These are phyloP conservation scores for Orthosia gothica DNA, from an alignment of 2,888 invertebrate genomes.

Conservation along the genomic window DNA sequence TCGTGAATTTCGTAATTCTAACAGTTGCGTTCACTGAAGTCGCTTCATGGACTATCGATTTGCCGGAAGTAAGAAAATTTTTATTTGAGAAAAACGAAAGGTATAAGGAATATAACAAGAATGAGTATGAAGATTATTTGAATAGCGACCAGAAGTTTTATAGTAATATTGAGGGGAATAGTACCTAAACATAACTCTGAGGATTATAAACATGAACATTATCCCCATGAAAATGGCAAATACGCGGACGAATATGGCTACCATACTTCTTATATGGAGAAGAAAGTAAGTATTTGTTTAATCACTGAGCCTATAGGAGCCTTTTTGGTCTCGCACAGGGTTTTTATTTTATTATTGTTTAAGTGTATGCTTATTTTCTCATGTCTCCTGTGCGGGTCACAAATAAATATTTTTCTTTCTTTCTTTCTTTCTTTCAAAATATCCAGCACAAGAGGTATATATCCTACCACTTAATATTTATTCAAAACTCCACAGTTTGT, in stretches of 20 bases:
- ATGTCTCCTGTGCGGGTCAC: no score
- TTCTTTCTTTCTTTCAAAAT: no score
- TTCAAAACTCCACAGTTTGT: no score
- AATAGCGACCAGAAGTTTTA: slow-evolving; percentile 64
- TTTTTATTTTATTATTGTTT: no score
- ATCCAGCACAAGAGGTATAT: neutral
- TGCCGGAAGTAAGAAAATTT: slow-evolving; percentile 80
- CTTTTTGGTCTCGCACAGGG: no score
- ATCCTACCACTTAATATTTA: no score
- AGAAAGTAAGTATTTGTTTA: slow-evolving; percentile 77
- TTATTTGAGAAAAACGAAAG: slow-evolving; percentile 76
- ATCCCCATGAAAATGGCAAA: slow-evolving; percentile 59
- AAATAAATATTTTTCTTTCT: no score
- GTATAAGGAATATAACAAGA: slow-evolving; percentile 45
- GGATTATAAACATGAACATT: slow-evolving; percentile 58
- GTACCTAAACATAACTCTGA: slow-evolving; percentile 73
- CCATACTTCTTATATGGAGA: slow-evolving; percentile 79
- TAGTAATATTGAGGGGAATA: slow-evolving; percentile 75
- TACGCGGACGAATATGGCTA: slow-evolving; percentile 79
- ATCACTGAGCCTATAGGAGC: neutral
- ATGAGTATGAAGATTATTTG: slow-evolving; percentile 57
- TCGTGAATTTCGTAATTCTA: slow-evolving; percentile 66
- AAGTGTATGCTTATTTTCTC: no score
- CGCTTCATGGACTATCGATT: slow-evolving; percentile 84
- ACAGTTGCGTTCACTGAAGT: slow-evolving; percentile 73